Evolutionary conservation across 1,140 invertebrate species (phyloP), one percentile per base, ranked within the genome.

Genomic region (Pararge aegeria): DNA sequence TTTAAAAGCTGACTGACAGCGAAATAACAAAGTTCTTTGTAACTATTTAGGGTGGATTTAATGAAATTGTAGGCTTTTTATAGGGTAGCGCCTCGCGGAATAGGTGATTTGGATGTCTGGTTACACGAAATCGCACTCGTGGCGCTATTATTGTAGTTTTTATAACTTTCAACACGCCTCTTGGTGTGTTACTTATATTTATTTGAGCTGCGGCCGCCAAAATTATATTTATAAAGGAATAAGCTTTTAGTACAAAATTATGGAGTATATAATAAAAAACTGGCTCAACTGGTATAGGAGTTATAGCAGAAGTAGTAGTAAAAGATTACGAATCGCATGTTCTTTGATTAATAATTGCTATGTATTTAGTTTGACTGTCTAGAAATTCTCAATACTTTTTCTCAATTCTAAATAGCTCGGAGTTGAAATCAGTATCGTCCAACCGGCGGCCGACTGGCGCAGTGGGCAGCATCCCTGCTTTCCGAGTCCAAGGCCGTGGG

Each of bases 1-100:
- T 86, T 87, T 87, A 83, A 87, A 89, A 80, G 75, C 79, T 84
- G 82, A 89, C 87, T 89, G 87, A 87, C 87, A 89, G 87, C 80
- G 75, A 80, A 89, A 87, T 87, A 87, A 85, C 81, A 78, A 85
- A 87, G 72, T 87, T 87, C 77, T 77, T 78, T 84, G 77, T 79
- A 87, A 87, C 82, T 87, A 86, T 86, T 81, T 81, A 80, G 75
- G 78, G 73, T 70, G 73, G 74, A 59, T 86, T 78, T 85, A 83
- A 89, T 87, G 80, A 83, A 85, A 83, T 83, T 78, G 78, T 80
- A 78, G 69, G 69, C 70, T 78, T 80, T 69, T 82, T 75, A 80
- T 73, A 59, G 68, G 72, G 71, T 73, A 76, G 65, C 69, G 55
- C 66, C 62, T 72, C 66, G 67, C 66, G 59, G 64, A 75, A 80